Base-by-base conservation (phyloP, 2,113 vertebrate species). In the Cynopterus brachyotis region DNA sequence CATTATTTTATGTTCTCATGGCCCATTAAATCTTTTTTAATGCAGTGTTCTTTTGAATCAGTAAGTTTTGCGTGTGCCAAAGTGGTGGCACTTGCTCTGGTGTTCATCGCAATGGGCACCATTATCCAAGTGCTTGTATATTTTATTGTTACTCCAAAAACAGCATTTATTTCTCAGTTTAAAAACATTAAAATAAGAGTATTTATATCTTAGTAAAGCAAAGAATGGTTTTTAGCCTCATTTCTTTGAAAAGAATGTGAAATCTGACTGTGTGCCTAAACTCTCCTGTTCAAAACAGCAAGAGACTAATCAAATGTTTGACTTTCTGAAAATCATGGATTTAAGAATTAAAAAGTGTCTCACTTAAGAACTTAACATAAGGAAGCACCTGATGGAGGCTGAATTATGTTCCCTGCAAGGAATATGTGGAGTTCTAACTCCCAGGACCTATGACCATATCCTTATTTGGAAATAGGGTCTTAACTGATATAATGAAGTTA, bases 11-110 rank as follows among this genome's bases (percentile, higher is more conserved):
- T 98, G 75, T 95, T 97, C 59, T 96, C 73, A 96, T 16, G 84
- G 91, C 28, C 37, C 96, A 98, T 98, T 98, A 98, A 97, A 97
- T 98, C 42, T 97, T 96, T 98, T 98, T 97, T 94, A 94, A 98
- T 89, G 75, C 40, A 89, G 24, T 94, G 78, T 98, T 98, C 55
- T 84, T 98, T 98, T 97, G 83, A 98, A 96, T 98, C 84, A 97
- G 79, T 97, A 96, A 92, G 26, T 97, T 97, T 96, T 95, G 88
- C 92, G 82, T 78, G 28, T 92, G 88, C 64, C 8, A 83, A 97
- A 97, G 78, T 47, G 70, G 22, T 84, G 73, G 1, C 35, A 30
- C 47, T 97, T 69, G n/a, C 35, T 96, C 32, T 53, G 60, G 17
- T 93, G 97, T 97, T 92, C 69, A 92, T 24, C 70, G 70, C 55